Conservation (phyloP, 1,140 invertebrate species). For the Brachionus angularis region DNA sequence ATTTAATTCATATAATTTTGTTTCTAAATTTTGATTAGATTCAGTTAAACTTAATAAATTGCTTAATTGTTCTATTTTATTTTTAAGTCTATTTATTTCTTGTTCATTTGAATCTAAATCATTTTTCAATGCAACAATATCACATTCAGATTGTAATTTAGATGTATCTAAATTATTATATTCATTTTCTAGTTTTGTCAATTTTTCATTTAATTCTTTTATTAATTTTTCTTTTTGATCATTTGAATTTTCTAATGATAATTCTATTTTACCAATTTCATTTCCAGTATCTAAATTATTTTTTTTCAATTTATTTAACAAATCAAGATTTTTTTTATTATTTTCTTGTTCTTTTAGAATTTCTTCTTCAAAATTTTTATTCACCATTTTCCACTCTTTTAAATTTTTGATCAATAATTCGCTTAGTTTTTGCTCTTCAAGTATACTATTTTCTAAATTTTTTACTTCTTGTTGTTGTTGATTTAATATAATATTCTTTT, state of each 20-base stretch:
- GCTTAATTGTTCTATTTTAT: neutral
- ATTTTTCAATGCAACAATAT: constrained; percentile 7
- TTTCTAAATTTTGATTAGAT: neutral
- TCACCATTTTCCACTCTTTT: neutral
- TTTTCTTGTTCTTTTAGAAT: neutral
- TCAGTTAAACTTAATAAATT: neutral
- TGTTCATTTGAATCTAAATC: neutral
- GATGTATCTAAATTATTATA: constrained; percentile 11
- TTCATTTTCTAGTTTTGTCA: constrained; percentile 2
- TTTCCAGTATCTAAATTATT: no score
- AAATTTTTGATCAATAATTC: neutral
- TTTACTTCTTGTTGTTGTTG: neutral
- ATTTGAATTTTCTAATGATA: neutral
- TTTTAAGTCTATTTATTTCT: neutral
- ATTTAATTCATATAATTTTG: neutral
- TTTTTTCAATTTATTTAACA: neutral
- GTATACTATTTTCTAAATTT: neutral
- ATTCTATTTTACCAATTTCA: no score
- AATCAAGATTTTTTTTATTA: neutral
- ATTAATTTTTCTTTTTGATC: neutral
- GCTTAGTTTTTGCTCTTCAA: neutral
- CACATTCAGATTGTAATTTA: constrained; percentile 36
- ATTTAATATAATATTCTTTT: neutral
- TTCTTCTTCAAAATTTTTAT: neutral
- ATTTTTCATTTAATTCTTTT: neutral